phyloP scores from a whole-genome alignment of 64 coral and sea anemone species.

The Stichodactyla helianthus region DNA sequence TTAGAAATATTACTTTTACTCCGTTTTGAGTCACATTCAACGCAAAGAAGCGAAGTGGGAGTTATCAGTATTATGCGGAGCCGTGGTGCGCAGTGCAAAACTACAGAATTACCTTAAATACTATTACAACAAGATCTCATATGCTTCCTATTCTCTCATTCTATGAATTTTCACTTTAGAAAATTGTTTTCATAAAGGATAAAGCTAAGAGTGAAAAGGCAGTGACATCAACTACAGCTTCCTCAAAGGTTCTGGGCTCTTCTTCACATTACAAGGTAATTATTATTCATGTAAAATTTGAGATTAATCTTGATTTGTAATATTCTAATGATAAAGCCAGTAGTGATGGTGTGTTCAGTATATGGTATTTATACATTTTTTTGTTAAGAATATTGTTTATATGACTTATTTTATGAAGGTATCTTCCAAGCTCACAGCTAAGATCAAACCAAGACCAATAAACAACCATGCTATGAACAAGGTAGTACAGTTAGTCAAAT shows the following conservation, averaged over 20 bases:
- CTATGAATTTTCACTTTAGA: neutral
- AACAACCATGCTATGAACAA: slow-evolving; percentile 77
- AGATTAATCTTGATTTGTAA: neutral
- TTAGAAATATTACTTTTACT: no score
- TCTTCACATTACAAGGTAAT: slow-evolving; percentile 78
- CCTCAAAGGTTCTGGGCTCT: slow-evolving; percentile 41
- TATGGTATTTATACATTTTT: neutral
- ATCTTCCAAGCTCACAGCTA: slow-evolving; percentile 72
- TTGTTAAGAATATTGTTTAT: neutral
- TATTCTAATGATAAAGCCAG: no score
- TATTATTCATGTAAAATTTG: neutral
- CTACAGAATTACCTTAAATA: no score
- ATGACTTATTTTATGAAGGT: slow-evolving; percentile 38
- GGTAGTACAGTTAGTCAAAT: neutral
- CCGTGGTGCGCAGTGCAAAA: no score
- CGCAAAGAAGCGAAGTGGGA: no score
- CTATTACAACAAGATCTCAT: no score
- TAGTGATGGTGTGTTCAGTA: no score
- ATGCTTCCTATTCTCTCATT: no score
- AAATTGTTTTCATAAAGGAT: neutral
- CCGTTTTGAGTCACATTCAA: no score
- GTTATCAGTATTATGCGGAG: no score
- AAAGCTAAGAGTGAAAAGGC: slow-evolving; percentile 41
- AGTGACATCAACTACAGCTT: slow-evolving; percentile 47
- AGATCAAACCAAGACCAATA: slow-evolving; percentile 91